Evolutionary conservation across 2,797 vertebrate genomes (phyloP).

Genomic region (Poeciliopsis paucimaculata): DNA sequence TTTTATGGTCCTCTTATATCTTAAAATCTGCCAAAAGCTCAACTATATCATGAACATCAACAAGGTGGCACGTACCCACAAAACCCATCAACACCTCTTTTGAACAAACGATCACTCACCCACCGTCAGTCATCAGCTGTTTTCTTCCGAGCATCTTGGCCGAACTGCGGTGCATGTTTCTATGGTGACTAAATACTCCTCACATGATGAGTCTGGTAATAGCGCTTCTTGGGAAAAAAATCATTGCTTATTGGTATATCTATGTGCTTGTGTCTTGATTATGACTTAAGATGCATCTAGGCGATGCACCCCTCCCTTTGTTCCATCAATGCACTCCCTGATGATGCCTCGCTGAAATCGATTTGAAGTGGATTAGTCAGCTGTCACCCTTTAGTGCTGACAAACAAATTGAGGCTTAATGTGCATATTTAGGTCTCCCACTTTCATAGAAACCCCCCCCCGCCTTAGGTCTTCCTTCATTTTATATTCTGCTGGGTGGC

Average conservation of each 20-base stretch:
- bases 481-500: slow-evolving; percentile 28
- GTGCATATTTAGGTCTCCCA: slow-evolving; percentile 47
- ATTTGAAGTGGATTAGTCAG: slow-evolving; percentile 24
- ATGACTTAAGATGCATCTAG: slow-evolving; percentile 35
- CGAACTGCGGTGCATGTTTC: slow-evolving; percentile 27
- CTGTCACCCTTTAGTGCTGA: slow-evolving; percentile 45
- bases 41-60: neutral
- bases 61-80: neutral
- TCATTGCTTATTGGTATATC: slow-evolving; percentile 30
- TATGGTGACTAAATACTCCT: slow-evolving; percentile 57
- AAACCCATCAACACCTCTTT: slow-evolving; percentile 21
- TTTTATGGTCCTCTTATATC: neutral
- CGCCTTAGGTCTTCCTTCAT: slow-evolving; percentile 33
- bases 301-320: neutral
- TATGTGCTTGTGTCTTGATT: slow-evolving; percentile 31
- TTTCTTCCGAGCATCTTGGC: slow-evolving; percentile 27
- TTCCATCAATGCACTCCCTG: slow-evolving; percentile 37
- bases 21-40: slow-evolving; percentile 17
- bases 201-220: slow-evolving; percentile 40
- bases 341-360: slow-evolving; percentile 34
- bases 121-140: slow-evolving; percentile 20
- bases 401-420: slow-evolving; percentile 60
- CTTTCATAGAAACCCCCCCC: slow-evolving; percentile 36
- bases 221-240: slow-evolving; percentile 20
- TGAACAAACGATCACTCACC: slow-evolving; percentile 25